Evolutionary conservation across 2,797 vertebrate species (phyloP).

Genomic region (Taeniopygia guttata): DNA sequence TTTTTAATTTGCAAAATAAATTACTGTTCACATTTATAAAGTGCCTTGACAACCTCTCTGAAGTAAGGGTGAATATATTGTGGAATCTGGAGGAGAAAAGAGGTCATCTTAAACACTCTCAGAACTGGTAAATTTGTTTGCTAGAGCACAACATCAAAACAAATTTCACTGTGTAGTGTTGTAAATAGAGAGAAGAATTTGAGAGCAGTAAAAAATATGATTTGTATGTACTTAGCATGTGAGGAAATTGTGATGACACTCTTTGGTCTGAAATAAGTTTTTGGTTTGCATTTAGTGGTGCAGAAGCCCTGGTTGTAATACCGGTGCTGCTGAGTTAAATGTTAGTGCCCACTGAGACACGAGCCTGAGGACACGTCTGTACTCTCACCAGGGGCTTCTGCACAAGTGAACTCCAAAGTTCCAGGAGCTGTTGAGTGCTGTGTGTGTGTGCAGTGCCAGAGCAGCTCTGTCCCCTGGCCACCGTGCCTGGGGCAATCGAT

Average conservation of each 20-base stretch:
- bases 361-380: background rate
- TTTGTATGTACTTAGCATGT: background rate
- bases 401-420: too few relatives aligned
- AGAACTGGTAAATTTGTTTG: background rate
- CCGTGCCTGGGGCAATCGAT: accelerated
- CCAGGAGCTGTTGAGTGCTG: background rate
- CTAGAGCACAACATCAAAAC: background rate
- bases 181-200: background rate
- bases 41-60: background rate
- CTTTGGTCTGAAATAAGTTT: background rate
- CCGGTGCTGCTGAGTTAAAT: background rate
- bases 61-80: background rate
- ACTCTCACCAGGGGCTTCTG: background rate
- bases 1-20: background rate
- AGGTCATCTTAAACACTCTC: background rate
- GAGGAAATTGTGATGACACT: background rate
- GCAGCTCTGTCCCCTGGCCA: background rate
- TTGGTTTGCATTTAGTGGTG: background rate
- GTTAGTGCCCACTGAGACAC: background rate
- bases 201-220: background rate
- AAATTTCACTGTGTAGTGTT: background rate
- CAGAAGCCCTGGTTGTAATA: background rate
- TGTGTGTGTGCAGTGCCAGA: background rate
- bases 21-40: background rate
- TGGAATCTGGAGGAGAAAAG: background rate